These are phyloP conservation scores for Sarcoramphus papa DNA, from an alignment of 2,797 vertebrate species.

Conservation along the genomic window DNA sequence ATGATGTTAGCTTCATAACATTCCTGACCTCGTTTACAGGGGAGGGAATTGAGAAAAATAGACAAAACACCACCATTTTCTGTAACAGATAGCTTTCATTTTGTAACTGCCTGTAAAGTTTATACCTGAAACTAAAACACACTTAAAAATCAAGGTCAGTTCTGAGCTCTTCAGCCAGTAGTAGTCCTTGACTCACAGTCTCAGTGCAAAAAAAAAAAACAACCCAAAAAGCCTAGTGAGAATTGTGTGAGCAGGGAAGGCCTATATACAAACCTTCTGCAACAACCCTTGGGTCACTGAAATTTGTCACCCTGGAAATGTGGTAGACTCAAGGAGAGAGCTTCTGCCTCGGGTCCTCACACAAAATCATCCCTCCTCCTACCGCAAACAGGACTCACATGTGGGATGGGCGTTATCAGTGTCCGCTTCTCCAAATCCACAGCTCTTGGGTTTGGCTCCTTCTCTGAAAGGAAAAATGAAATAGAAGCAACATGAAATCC, in stretches of 20 bases:
- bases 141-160: not conserved
- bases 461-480: not conserved
- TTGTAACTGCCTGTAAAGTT: not conserved
- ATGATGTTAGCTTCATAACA: constrained; percentile 36
- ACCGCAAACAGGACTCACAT: not conserved
- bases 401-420: not conserved
- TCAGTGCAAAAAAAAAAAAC: not conserved
- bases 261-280: not conserved
- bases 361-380: not conserved
- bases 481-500: not conserved
- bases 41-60: constrained; percentile 28
- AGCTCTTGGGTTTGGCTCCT: not conserved
- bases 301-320: not conserved
- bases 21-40: constrained; percentile 20
- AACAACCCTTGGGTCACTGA: not conserved
- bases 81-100: not conserved
- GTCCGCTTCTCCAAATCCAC: not conserved
- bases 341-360: not conserved
- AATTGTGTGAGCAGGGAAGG: not conserved
- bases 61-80: constrained; percentile 25
- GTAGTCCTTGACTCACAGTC: not conserved
- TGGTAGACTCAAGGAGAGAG: not conserved
- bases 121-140: not conserved
- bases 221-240: not conserved
- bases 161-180: not conserved